Conservation (phyloP, 2,113 vertebrate species). For the Dasyornis broadbenti region DNA sequence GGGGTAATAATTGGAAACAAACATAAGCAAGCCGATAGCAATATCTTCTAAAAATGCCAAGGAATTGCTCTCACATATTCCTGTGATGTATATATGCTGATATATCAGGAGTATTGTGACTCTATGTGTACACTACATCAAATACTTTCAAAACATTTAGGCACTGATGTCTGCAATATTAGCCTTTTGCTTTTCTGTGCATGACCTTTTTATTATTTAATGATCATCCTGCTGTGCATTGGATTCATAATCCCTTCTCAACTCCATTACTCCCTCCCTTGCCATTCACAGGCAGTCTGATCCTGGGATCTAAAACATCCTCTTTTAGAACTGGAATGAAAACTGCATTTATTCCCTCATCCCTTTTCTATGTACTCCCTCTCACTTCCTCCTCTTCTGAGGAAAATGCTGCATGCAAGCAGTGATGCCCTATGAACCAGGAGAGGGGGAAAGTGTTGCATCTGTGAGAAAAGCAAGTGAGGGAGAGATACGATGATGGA, state of each 20-base stretch:
- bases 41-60: background rate
- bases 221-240: fast-evolving
- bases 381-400: background rate
- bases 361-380: background rate
- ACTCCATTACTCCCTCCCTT: background rate
- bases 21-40: background rate
- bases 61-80: background rate
- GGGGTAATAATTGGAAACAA: background rate
- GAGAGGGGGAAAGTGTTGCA: background rate
- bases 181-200: background rate
- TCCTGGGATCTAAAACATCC: background rate
- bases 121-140: background rate
- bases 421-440: background rate
- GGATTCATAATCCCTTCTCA: background rate
- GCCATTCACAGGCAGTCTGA: background rate
- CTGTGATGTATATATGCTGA: too few species aligned
- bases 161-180: background rate
- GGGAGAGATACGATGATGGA: background rate
- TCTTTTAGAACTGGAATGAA: background rate
- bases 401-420: background rate
- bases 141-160: background rate
- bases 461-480: background rate
- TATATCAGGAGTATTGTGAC: background rate
- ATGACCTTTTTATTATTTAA: background rate
- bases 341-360: background rate